These are phyloP conservation scores for Carcinoscorpius rotundicauda DNA, from an alignment of 1,140 invertebrate species.

Conservation along the genomic window DNA sequence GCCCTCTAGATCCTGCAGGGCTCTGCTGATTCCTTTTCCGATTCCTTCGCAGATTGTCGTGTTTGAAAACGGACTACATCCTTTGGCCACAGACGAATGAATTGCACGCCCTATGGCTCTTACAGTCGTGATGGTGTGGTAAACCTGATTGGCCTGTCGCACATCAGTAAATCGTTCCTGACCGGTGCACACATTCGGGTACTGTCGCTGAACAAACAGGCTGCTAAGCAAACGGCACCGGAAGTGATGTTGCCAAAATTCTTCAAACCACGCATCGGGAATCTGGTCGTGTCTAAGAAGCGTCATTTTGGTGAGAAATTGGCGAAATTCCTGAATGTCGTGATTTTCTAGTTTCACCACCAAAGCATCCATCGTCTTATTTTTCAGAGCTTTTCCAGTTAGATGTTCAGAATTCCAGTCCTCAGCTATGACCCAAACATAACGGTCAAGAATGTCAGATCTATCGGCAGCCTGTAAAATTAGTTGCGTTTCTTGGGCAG, in stretches of 20 bases:
- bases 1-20: slow-evolving; percentile 5
- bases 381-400: slow-evolving; percentile 30
- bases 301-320: slow-evolving; percentile 31
- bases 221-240: slow-evolving; percentile 30
- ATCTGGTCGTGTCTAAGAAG: slow-evolving; percentile 30
- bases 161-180: slow-evolving; percentile 18
- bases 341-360: slow-evolving; percentile 32
- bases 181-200: slow-evolving; percentile 10
- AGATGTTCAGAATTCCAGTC: slow-evolving; percentile 13
- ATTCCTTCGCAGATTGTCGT: slow-evolving; percentile 20
- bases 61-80: no score
- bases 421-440: slow-evolving; percentile 16
- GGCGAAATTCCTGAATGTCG: slow-evolving; percentile 33
- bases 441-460: slow-evolving; percentile 3
- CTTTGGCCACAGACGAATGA: slow-evolving; percentile 17
- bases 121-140: slow-evolving; percentile 34
- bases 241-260: slow-evolving; percentile 35
- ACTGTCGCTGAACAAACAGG: slow-evolving; percentile 24
- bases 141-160: slow-evolving; percentile 30
- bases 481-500: slow-evolving; percentile 4
- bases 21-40: slow-evolving; percentile 17
- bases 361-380: slow-evolving; percentile 23
- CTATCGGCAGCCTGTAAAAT: slow-evolving; percentile 13
- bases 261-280: slow-evolving; percentile 36
- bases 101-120: slow-evolving; percentile 34